Evolutionary conservation across 2,113 vertebrate species (phyloP), one percentile per base, ranked within the genome.

Genomic region (Hemicordylus capensis): DNA sequence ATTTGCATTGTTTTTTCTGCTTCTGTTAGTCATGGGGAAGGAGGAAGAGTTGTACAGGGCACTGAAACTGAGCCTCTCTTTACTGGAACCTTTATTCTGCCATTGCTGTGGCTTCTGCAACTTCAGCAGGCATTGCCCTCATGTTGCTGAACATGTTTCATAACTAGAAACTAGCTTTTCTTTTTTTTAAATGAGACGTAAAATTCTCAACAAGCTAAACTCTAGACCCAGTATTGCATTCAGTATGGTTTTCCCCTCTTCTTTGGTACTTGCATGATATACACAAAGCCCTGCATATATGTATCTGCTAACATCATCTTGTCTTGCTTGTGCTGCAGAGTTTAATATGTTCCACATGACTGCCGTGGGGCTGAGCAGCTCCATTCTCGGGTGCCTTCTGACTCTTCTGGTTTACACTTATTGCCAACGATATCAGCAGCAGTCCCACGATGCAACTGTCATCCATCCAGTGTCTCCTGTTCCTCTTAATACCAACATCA

Each of bases 271-370:
- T 56, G 24, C 4, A 69, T 28, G 26, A 2, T 31, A 26, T 4
- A 11, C 15, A 44, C 24, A 11, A 78, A 44, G 14, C 5, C 28
- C 28, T 46, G 39, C 9, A 12, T 66, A 19, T 80, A 59, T 6
- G 19, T 74, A 28, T 46, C 39, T 44, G 28, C 24, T 31, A 69
- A 44, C 44, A 76, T 37, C 37, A 1, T 85, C 31, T 67, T 84
- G 76, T 87, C 12, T 0, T 86, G 54, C 85, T 34, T 0, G 0
- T 87, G 82, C 22, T 79, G 22, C 96, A 99, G 98, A 99, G 87
- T 99, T 99, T 94, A 99, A 98, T 94, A 93, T 99, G 94, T 98
- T 99, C 96, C 98, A 99, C 96, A 98, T 99, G 98, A 98, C 99
- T 0, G 98, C 98, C 0, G 98, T 99, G 92, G 98, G 98, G 12